A percentile compares a stretch with the other conserved stretches of the same genome.
Conservation (phyloP, 2,797 vertebrate genomes). For the Myiotriccus ornatus region DNA sequence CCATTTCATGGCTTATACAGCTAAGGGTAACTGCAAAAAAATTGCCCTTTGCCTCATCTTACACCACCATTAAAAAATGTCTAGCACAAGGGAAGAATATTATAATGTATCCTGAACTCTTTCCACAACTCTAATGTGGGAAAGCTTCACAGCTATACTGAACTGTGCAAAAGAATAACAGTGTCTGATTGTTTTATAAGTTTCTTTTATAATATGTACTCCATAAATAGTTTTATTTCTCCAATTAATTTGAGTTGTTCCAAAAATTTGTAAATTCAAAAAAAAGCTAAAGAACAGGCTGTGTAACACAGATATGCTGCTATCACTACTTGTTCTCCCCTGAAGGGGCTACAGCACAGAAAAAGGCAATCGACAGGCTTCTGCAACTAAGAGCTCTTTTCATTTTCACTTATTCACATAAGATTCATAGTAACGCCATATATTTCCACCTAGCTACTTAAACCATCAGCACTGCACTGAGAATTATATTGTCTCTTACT, state of each 20-base stretch:
- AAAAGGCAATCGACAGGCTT: background rate
- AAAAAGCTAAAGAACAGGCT: background rate
- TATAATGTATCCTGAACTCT: background rate
- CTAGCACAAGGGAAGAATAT: background rate
- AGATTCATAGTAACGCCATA: fast-evolving
- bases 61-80: background rate
- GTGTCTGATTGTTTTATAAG: background rate
- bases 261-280: background rate
- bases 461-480: background rate
- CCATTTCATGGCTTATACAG: background rate
- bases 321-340: background rate
- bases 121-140: background rate
- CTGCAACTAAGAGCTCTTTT: background rate
- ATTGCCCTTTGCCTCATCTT: background rate
- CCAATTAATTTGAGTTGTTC: background rate
- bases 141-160: background rate
- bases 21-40: background rate
- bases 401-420: background rate
- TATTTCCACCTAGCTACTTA: background rate
- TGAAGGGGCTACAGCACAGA: background rate
- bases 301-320: background rate
- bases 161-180: background rate
- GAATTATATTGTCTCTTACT: background rate
- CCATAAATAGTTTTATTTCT: background rate
- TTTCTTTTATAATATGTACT: background rate